These are phyloP conservation scores for Vidua macroura DNA, from an alignment of 2,113 vertebrate species.

Conservation along the genomic window DNA sequence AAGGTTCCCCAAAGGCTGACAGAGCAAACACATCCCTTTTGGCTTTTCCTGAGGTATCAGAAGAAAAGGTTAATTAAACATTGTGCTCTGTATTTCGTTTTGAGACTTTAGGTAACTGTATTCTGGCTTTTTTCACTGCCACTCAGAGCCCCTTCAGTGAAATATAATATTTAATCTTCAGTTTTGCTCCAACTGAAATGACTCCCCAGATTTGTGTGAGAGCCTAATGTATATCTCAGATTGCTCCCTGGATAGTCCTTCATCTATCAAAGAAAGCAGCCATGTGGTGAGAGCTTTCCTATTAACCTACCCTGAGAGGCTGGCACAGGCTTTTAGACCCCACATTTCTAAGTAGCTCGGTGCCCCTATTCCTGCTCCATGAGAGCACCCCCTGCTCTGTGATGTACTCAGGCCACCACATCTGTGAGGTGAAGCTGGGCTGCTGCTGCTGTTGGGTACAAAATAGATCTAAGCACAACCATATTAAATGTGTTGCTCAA, in stretches of 20 bases:
- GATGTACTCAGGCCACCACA: not conserved
- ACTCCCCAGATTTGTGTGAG: conserved; percentile 34
- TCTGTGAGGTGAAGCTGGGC: not conserved
- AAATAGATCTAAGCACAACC: not conserved
- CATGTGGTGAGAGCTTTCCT: conserved; percentile 29
- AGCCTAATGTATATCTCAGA: conserved; percentile 38
- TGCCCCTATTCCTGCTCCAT: not conserved
- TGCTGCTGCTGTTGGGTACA: rapidly evolving
- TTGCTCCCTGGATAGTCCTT: conserved; percentile 33
- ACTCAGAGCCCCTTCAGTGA: conserved; percentile 26
- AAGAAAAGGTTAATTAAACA: conserved; percentile 60
- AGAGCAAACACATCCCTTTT: not conserved
- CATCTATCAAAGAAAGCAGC: conserved; percentile 37
- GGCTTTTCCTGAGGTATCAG: conserved; percentile 40
- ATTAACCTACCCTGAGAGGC: not conserved
- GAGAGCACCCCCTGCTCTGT: not conserved
- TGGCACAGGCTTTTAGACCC: not conserved
- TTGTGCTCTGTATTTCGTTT: not conserved
- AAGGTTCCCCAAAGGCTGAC: not conserved
- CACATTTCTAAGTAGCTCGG: not conserved
- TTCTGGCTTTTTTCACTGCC: conserved; percentile 61
- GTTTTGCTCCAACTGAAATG: conserved; percentile 32
- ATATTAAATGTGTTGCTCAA: not conserved
- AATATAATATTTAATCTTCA: conserved; percentile 50
- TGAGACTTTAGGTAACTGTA: conserved; percentile 19